phyloP scores from a whole-genome alignment of 2,888 invertebrate species.

The Drosophila longiperda region DNA sequence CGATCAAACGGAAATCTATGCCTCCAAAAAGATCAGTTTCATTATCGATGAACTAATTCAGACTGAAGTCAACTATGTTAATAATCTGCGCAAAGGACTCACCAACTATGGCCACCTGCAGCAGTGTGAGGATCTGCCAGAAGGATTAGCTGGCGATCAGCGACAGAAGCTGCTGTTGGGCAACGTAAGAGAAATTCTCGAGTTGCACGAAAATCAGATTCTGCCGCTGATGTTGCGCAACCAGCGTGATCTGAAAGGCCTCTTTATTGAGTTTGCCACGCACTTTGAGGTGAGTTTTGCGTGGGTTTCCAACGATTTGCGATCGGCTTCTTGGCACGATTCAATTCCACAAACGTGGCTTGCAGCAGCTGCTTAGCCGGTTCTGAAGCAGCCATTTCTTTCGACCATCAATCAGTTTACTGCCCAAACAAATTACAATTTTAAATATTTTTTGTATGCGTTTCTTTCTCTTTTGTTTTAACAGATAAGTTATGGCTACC shows the following conservation, averaged over 20 bases:
- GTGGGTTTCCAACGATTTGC: conserved; percentile 13
- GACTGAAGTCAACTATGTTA: conserved; percentile 84
- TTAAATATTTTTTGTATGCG: conserved; percentile 54
- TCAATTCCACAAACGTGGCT: conserved; percentile 19
- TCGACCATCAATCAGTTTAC: conserved; percentile 53
- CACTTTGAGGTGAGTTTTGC: conserved; percentile 81
- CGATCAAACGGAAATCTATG: conserved; percentile 83
- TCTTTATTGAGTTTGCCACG: conserved; percentile 83
- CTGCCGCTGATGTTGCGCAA: conserved; percentile 83
- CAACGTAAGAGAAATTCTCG: conserved; percentile 95
- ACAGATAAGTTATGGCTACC: conserved; percentile 8
- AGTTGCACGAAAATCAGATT: conserved; percentile 89
- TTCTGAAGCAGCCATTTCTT: conserved; percentile 32
- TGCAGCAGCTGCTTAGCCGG: conserved; percentile 57
- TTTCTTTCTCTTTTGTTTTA: conserved; percentile 13
- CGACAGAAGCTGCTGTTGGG: conserved; percentile 89
- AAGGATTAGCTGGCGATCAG: conserved; percentile 71
- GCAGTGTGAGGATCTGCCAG: conserved; percentile 73
- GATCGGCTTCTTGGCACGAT: not conserved
- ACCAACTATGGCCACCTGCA: conserved; percentile 81
- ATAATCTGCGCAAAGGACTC: conserved; percentile 82
- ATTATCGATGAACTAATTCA: conserved; percentile 85
- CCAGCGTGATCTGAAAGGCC: conserved; percentile 81
- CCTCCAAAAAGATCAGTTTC: conserved; percentile 83
- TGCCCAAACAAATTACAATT: conserved; percentile 43